Evolutionary conservation across 2,113 vertebrate genomes (phyloP).

Genomic region (Mandrillus leucophaeus): DNA sequence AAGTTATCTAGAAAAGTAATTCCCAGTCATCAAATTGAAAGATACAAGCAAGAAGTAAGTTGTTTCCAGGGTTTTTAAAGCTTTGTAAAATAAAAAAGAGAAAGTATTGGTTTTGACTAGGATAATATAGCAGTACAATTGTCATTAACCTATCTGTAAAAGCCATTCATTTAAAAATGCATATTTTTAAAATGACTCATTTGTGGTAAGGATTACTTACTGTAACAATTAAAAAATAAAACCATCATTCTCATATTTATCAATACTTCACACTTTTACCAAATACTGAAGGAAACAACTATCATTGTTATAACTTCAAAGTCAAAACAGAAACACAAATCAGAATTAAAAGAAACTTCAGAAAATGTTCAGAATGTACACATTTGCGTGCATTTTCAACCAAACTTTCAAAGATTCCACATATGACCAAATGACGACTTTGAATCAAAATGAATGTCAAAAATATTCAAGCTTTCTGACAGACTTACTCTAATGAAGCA

Average conservation of each 20-base stretch:
- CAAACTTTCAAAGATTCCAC: conserved; percentile 23
- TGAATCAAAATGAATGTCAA: conserved; percentile 50
- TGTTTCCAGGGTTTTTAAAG: neutral
- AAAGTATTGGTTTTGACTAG: conserved; percentile 26
- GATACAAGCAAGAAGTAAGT: neutral
- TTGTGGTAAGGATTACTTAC: neutral
- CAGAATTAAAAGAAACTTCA: conserved; percentile 17
- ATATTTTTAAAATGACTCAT: neutral
- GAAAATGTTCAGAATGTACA: conserved; percentile 38
- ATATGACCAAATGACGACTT: neutral
- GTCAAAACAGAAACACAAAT: conserved; percentile 49
- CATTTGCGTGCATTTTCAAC: conserved; percentile 51
- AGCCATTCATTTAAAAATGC: neutral
- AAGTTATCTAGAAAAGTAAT: conserved; percentile 28
- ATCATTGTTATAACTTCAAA: conserved; percentile 20
- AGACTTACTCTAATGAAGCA: neutral
- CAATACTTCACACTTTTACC: neutral
- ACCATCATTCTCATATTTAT: conserved; percentile 31
- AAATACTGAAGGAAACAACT: conserved; percentile 34
- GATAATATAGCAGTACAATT: neutral
- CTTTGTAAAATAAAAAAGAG: conserved; percentile 44
- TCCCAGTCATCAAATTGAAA: conserved; percentile 30
- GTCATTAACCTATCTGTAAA: neutral
- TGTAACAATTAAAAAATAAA: conserved; percentile 35
- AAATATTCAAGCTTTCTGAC: conserved; percentile 15